Base-by-base conservation (phyloP, 2,113 vertebrate genomes). In the Gobio gobio region DNA sequence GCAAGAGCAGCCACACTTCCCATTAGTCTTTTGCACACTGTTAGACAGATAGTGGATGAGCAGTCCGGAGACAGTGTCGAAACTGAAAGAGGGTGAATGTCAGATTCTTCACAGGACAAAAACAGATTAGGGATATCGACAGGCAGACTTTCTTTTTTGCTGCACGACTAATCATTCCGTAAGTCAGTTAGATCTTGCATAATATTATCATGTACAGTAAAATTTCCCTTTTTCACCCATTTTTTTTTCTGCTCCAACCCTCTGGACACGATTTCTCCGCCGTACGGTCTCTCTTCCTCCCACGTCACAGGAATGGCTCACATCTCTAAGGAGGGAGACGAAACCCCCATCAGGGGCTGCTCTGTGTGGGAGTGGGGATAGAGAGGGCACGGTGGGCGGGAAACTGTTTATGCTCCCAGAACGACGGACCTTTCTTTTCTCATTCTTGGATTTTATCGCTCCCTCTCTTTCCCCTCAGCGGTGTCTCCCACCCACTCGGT, bases 401-500 rank as follows among this genome's bases (percentile, higher is more conserved):
- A 54, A 36, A 6, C 63, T n/a, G 26, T 68, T 82, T 54, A 51
- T 24, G 66, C 33, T 73, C 49, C 81, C 63, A 82, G 63, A 78
- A 78, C 33, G 36, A 78, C 5, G 47, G 63, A 68, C 74, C 47
- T 47, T 47, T 68, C 79, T 81, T 26, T 49, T 49, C 59, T 20
- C 59, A 47, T 68, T 81, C 79, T 68, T 68, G 24, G 61, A 54
- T 78, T 82, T 83, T 80, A 54, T 76, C 14, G 18, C 40, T 49
- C 68, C n/a, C 12, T 59, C 61, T 40, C 33, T 73, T 66, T 18
- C 24, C 36, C 82, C 58, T 68, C 22, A 47, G 68, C 47, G 9
- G 33, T 68, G 26, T 82, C 59, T 76, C 49, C 59, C 86, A 83
- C 86, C 75, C 43, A 68, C 51, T 56, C 64, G 16, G 33, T 70